phyloP scores from a whole-genome alignment of 2,797 vertebrate genomes.

The Myoxocephalus aenaeus region DNA sequence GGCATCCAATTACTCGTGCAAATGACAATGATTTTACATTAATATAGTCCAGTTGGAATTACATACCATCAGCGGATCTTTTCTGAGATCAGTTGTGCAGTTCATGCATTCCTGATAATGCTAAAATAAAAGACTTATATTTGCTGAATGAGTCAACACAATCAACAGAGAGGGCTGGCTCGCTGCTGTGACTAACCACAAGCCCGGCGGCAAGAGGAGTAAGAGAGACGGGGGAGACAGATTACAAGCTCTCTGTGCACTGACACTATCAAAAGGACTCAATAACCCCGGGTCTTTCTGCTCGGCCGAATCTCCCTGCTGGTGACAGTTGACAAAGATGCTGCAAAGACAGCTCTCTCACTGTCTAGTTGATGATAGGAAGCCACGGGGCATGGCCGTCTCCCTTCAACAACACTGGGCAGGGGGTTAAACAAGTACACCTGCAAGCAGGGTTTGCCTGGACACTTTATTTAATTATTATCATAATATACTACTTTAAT shows the following conservation, averaged over 20 bases:
- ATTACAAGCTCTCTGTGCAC: constrained; percentile 60
- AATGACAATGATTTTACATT: not conserved
- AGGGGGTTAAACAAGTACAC: not conserved
- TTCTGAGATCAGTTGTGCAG: not conserved
- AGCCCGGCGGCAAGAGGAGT: constrained; percentile 8
- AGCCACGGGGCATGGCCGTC: constrained; percentile 21
- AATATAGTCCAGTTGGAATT: not conserved
- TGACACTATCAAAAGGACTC: constrained; percentile 76
- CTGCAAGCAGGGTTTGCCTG: not conserved
- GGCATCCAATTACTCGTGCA: not conserved
- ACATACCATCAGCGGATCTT: not conserved
- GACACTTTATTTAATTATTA: not conserved
- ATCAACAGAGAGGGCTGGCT: constrained; percentile 3
- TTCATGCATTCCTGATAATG: constrained; percentile 4
- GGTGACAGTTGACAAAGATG: constrained; percentile 73
- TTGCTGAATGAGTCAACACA: constrained; percentile 20
- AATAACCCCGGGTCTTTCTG: constrained; percentile 69
- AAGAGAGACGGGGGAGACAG: constrained; percentile 53
- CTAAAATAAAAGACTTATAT: not conserved
- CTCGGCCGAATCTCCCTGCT: constrained; percentile 55
- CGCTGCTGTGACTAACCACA: constrained; percentile 39
- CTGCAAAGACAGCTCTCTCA: constrained; percentile 60
- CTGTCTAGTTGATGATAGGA: constrained; percentile 64
- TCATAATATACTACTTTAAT: not conserved
- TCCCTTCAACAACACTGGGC: constrained; percentile 17